Percentiles rank a stretch among this genome's conserved stretches.
Evolutionary conservation across 2,797 vertebrate species (phyloP).

Genomic region (Sebastes ruberrimus): DNA sequence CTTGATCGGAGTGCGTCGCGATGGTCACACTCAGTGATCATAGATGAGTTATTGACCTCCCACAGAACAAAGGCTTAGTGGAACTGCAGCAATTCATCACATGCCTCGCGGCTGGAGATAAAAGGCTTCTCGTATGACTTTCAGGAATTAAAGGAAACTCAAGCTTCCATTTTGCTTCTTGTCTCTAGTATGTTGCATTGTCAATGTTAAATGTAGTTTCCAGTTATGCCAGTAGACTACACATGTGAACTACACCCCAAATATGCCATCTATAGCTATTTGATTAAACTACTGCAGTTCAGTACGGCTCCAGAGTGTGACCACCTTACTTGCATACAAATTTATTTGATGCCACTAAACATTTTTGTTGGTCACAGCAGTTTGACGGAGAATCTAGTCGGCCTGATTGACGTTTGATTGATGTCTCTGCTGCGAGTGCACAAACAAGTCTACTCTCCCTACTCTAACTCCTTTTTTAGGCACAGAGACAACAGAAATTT

Average conservation of each 20-base stretch:
- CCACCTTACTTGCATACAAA: neutral
- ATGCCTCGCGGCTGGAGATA: slow-evolving; percentile 52
- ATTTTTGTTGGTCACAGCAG: slow-evolving; percentile 11
- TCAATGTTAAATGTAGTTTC: slow-evolving; percentile 14
- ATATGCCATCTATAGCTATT: neutral
- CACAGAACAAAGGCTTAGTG: slow-evolving; percentile 64
- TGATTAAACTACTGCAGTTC: neutral
- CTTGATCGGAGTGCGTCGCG: slow-evolving; percentile 72
- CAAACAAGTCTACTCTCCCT: slow-evolving; percentile 2
- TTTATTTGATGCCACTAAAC: neutral
- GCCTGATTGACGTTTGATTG: slow-evolving; percentile 24
- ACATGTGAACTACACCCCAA: neutral
- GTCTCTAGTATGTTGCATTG: neutral
- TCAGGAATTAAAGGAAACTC: slow-evolving; percentile 51
- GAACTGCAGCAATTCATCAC: slow-evolving; percentile 77
- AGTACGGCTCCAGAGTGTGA: neutral
- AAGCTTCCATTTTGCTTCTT: slow-evolving; percentile 29
- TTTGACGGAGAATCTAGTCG: neutral
- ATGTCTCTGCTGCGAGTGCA: slow-evolving; percentile 7
- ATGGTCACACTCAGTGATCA: slow-evolving; percentile 77
- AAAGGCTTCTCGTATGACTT: slow-evolving; percentile 55
- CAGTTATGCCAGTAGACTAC: neutral
- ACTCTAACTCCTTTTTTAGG: neutral
- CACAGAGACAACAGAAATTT: neutral
- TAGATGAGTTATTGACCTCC: slow-evolving; percentile 83